A percentile compares a stretch with the other conserved stretches of the same genome.
phyloP scores from a whole-genome alignment of 2,888 invertebrate species.

The Plemyria rubiginata region DNA sequence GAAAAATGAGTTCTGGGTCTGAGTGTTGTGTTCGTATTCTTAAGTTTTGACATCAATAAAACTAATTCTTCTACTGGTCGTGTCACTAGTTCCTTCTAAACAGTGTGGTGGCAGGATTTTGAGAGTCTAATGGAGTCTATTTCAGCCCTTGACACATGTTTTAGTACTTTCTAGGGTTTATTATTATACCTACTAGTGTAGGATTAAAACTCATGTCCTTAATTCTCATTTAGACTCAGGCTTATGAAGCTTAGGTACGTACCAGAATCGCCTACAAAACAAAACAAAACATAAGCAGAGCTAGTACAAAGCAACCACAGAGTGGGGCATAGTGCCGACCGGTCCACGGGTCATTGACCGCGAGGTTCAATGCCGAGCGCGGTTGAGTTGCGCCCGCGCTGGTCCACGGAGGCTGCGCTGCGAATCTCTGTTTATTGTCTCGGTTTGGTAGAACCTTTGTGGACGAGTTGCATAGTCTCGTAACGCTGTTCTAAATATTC shows the following conservation, averaged over 20 bases:
- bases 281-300: conserved; percentile 16
- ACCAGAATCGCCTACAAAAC: conserved; percentile 12
- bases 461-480: neutral
- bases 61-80: too few relatives aligned
- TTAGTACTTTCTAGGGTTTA: too few relatives aligned
- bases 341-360: conserved; percentile 31
- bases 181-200: too few relatives aligned
- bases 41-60: too few relatives aligned
- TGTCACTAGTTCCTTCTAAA: too few relatives aligned
- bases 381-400: conserved; percentile 12
- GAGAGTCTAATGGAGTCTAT: too few relatives aligned
- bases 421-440: conserved; percentile 11
- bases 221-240: neutral
- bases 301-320: conserved; percentile 27
- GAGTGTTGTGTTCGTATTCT: too few relatives aligned
- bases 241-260: neutral
- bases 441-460: neutral
- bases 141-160: too few relatives aligned
- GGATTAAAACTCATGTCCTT: neutral
- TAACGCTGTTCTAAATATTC: neutral
- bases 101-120: too few relatives aligned
- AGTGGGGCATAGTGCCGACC: conserved; percentile 9
- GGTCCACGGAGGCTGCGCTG: conserved; percentile 21
- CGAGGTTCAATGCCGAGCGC: conserved; percentile 30
- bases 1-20: too few relatives aligned